Conservation (phyloP, 2,888 invertebrate genomes). For the Oasisia sp. region DNA sequence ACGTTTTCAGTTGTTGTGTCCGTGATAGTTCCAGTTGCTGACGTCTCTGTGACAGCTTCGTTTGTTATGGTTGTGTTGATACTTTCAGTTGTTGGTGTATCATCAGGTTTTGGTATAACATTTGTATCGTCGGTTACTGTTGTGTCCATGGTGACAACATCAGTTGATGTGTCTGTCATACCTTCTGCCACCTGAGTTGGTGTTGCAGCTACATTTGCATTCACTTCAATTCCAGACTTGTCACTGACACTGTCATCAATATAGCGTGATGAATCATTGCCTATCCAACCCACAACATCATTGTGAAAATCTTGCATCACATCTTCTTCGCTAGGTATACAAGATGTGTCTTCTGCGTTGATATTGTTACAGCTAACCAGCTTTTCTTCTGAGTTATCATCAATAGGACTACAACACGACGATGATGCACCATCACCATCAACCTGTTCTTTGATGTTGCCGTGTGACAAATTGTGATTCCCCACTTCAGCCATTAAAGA, state of each 20-base stretch:
- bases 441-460: background rate
- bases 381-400: background rate
- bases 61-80: too few species aligned
- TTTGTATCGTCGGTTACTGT: too few species aligned
- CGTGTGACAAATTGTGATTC: background rate
- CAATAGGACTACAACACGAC: background rate
- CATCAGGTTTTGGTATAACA: too few species aligned
- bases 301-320: background rate
- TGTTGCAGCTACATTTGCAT: background rate
- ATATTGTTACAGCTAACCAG: background rate
- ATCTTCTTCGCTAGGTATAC: background rate
- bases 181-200: background rate
- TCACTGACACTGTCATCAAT: background rate
- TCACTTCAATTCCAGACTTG: background rate
- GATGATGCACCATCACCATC: background rate
- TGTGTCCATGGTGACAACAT: background rate
- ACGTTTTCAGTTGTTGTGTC: too few species aligned
- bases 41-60: too few species aligned
- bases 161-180: background rate
- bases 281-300: background rate
- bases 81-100: too few species aligned
- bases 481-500: background rate
- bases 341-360: background rate
- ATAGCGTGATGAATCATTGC: background rate
- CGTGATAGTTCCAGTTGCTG: too few species aligned